Evolutionary conservation across 2,888 invertebrate genomes (phyloP).

Genomic region (Eulithis testata): DNA sequence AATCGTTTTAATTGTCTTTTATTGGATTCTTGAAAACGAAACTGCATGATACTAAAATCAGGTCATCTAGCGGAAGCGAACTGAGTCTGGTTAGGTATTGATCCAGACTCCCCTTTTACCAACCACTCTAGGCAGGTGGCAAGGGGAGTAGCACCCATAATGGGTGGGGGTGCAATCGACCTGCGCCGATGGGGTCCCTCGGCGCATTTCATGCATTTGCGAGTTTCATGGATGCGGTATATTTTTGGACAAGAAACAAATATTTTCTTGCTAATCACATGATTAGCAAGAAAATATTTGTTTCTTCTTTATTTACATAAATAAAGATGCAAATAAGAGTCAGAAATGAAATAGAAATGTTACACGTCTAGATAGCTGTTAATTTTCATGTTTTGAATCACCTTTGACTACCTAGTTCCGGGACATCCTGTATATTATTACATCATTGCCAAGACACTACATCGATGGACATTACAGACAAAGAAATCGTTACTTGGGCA

Average conservation of each 20-base stretch:
- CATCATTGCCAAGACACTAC: too few relatives aligned
- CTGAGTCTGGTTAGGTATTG: constrained; percentile 23
- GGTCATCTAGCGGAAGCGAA: constrained; percentile 5
- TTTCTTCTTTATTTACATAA: too few relatives aligned
- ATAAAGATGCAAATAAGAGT: too few relatives aligned
- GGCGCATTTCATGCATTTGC: constrained; percentile 5
- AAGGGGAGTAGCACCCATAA: constrained; percentile 6
- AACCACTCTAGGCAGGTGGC: not conserved
- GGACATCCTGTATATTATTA: too few relatives aligned
- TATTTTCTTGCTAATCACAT: not conserved
- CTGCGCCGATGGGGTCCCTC: constrained; percentile 1
- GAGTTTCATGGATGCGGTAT: constrained; percentile 6
- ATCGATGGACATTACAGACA: too few relatives aligned
- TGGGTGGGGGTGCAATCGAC: constrained; percentile 15
- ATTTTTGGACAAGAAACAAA: not conserved
- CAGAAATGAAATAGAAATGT: too few relatives aligned
- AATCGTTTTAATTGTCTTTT: not conserved
- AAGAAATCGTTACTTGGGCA: too few relatives aligned
- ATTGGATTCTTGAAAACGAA: not conserved
- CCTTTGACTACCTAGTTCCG: too few relatives aligned
- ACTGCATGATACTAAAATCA: not conserved
- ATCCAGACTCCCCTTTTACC: constrained; percentile 15
- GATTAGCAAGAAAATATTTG: too few relatives aligned
- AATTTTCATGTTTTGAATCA: too few relatives aligned
- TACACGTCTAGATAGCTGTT: too few relatives aligned